These are phyloP conservation scores for silkworm (Bombyx mori) DNA, from an alignment of 1,140 invertebrate genomes.

Conservation along the genomic window ASM3026992v2 NC_085130.1:9934501-9935000, in stretches of 20 bases:
- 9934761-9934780: conserved; percentile 7
- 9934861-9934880: conserved; percentile 6
- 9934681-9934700: conserved; percentile 2
- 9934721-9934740: conserved; percentile 5
- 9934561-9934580: conserved; percentile 23
- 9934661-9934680: not conserved
- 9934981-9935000: conserved; percentile 30
- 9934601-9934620: not conserved
- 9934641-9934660: not conserved
- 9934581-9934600: conserved; percentile 1
- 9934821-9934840: conserved; percentile 3
- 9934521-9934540: conserved; percentile 25
- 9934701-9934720: conserved; percentile 8
- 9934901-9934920: conserved; percentile 33
- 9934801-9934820: conserved; percentile 8
- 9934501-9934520: conserved; percentile 29
- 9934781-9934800: conserved; percentile 12
- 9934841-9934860: conserved; percentile 11
- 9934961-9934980: conserved; percentile 26
- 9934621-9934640: not conserved
- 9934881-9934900: conserved; percentile 3
- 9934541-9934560: conserved; percentile 44
- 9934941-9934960: conserved; percentile 29
- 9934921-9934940: conserved; percentile 13
- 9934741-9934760: conserved; percentile 7